phyloP scores from a whole-genome alignment of 2,113 vertebrate genomes.

The Cynoglossus semilaevis region DNA sequence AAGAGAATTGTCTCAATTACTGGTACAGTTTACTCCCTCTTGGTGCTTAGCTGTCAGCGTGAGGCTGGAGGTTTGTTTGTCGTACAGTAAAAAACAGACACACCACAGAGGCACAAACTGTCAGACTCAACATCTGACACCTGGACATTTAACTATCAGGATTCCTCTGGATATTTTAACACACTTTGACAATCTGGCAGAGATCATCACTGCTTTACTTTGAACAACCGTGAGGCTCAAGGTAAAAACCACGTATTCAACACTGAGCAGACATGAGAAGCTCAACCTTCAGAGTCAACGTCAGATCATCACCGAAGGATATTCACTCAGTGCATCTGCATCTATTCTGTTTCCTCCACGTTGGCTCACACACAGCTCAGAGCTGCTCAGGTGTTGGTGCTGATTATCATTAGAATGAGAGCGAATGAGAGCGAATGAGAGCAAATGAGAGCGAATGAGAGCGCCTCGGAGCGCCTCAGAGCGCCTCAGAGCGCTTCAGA shows the following conservation, averaged over 20 bases:
- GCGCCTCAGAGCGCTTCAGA: no score
- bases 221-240: neutral
- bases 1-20: slow-evolving; percentile 38
- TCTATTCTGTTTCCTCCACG: neutral
- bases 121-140: no score
- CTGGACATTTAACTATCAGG: no score
- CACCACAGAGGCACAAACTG: no score
- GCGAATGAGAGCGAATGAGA: no score
- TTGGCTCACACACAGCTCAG: neutral
- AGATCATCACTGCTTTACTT: neutral
- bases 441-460: no score
- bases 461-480: no score
- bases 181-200: neutral
- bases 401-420: slow-evolving; percentile 65
- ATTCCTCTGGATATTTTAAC: no score
- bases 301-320: neutral
- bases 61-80: slow-evolving; percentile 22
- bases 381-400: slow-evolving; percentile 42
- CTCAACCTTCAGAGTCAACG: neutral
- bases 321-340: neutral
- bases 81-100: slow-evolving; percentile 12
- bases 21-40: slow-evolving; percentile 24
- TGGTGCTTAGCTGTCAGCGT: slow-evolving; percentile 35
- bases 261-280: neutral
- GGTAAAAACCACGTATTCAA: neutral